Base-by-base conservation (phyloP, 2,113 vertebrate genomes). In the Paracanthobrama guichenoti region DNA sequence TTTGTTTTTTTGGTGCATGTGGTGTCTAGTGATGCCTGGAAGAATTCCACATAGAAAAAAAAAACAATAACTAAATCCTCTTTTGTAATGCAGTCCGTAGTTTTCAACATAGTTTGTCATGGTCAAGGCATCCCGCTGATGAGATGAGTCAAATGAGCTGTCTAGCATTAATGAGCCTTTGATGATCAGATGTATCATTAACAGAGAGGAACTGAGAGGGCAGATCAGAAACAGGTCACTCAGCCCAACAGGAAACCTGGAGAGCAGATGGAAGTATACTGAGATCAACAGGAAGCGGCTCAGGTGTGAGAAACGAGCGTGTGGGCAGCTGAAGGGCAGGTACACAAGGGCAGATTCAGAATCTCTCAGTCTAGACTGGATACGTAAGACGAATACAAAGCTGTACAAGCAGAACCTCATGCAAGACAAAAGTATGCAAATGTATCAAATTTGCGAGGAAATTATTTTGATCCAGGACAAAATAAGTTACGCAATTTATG, bases 221-320 rank as follows among this genome's bases (percentile, higher is more conserved):
- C 28, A 20, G 72, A 83, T 82, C 86, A 85, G 64, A 76, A 39
- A 78, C 44, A 82, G 73, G 59, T 73, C 84, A 79, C 82, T 79
- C 48, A 48, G 66, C 90, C 31, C 89, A 44, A 87, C 31, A 22
- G 82, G 89, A 66, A 59, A 82, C 77, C 71, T 12, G 46, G 62
- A 55, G 74, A 82, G 84, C 92, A 93, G 91, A 92, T 93, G 89
- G 91, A 83, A 77, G 50, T 72, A 88, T 76, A 55, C 80, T 79
- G 75, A 50, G 78, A 89, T 59, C 72, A 57, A 74, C 86, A 82
- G 87, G 89, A 86, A 75, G 78, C n/a, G 53, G 67, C 77, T 84
- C 71, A 82, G 79, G 87, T 86, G 88, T 81, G 86, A 90, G 75
- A 24, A 50, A 86, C 78, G 6, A 81, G 80, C 69, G 67, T 75